Evolutionary conservation across 2,888 invertebrate species (phyloP).

Genomic region (Myopa testacea): DNA sequence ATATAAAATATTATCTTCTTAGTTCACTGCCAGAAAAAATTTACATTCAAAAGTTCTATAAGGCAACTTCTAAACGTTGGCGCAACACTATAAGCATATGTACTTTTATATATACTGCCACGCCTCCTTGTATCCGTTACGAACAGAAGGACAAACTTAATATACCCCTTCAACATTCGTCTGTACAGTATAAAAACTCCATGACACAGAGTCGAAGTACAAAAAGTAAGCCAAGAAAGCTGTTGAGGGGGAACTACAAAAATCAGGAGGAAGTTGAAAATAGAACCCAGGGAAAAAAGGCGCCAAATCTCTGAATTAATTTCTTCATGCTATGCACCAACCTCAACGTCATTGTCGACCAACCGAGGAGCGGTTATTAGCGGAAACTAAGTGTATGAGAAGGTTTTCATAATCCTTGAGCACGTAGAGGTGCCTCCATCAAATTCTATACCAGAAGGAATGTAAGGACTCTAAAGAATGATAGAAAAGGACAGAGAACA

Average conservation of each 20-base stretch:
- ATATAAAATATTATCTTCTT: too few relatives aligned
- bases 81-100: too few relatives aligned
- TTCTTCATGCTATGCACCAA: not conserved
- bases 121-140: too few relatives aligned
- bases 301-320: slow-evolving; percentile 25
- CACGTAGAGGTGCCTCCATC: slow-evolving; percentile 1
- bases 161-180: too few relatives aligned
- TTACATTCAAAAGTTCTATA: too few relatives aligned
- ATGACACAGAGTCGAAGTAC: not conserved
- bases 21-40: too few relatives aligned
- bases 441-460: not conserved
- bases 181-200: too few relatives aligned
- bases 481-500: too few relatives aligned
- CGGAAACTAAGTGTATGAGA: slow-evolving; percentile 21
- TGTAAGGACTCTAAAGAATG: too few relatives aligned
- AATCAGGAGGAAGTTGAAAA: not conserved
- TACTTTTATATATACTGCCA: too few relatives aligned
- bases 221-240: not conserved
- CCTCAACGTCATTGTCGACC: slow-evolving; percentile 1
- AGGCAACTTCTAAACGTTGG: too few relatives aligned
- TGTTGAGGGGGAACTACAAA: not conserved
- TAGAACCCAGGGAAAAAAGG: not conserved
- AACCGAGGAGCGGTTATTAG: slow-evolving; percentile 7
- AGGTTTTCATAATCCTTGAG: slow-evolving; percentile 30
- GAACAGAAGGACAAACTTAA: too few relatives aligned